Evolutionary conservation across 2,797 vertebrate species (phyloP).

Genomic region (Pipistrellus pipistrellus): DNA sequence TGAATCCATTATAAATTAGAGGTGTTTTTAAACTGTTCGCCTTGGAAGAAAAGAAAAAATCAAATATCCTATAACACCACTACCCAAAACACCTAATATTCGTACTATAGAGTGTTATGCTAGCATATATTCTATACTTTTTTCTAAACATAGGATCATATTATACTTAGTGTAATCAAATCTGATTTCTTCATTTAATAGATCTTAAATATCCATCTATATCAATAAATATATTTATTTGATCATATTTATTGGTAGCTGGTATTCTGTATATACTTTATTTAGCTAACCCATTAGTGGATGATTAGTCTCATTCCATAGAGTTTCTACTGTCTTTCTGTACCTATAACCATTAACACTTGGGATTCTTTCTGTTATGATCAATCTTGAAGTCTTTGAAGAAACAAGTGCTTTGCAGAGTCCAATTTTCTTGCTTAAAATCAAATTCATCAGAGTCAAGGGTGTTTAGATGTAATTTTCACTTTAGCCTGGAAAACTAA

Average conservation of each 20-base stretch:
- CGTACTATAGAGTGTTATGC: background rate
- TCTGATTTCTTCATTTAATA: conserved; percentile 30
- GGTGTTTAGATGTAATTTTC: conserved; percentile 59
- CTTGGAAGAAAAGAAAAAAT: background rate
- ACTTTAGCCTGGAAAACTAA: conserved; percentile 62
- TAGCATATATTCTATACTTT: background rate
- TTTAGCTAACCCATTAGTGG: conserved; percentile 7
- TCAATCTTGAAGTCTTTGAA: conserved; percentile 62
- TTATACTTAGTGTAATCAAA: background rate
- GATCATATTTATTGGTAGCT: background rate
- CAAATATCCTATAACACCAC: background rate
- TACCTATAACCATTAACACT: conserved; percentile 5
- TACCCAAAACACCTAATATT: background rate
- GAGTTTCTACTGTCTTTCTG: conserved; percentile 14
- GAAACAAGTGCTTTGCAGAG: conserved; percentile 37
- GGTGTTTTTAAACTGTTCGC: background rate
- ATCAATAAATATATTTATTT: background rate
- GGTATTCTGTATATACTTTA: background rate
- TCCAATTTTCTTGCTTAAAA: conserved; percentile 60
- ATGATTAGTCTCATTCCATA: background rate
- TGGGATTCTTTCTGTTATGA: background rate
- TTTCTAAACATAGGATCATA: background rate
- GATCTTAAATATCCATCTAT: background rate
- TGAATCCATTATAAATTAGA: background rate
- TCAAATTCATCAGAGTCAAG: conserved; percentile 57